Evolutionary conservation across 2,113 vertebrate genomes (phyloP).

Genomic region (Psilopsiagon aymara): DNA sequence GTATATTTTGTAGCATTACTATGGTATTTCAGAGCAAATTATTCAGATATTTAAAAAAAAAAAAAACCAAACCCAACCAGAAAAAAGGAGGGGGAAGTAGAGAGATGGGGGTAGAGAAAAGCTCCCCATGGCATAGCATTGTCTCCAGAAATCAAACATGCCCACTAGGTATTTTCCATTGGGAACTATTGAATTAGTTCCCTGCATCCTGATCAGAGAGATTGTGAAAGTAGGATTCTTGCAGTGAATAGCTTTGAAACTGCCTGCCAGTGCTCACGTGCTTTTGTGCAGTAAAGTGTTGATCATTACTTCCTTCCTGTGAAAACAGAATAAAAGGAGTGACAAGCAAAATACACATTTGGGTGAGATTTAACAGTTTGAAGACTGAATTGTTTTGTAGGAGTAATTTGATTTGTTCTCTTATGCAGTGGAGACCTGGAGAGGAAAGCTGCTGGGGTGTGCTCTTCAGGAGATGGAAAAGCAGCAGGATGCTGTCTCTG

Average conservation of each 20-base stretch:
- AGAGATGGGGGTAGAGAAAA: slow-evolving; percentile 5
- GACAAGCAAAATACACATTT: slow-evolving; percentile 38
- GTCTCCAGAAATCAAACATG: neutral
- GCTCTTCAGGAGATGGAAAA: neutral
- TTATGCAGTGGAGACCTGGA: neutral
- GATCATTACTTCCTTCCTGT: slow-evolving; percentile 70
- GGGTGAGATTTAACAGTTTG: slow-evolving; percentile 13
- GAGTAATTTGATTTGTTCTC: neutral
- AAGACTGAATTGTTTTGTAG: neutral
- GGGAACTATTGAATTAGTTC: slow-evolving; percentile 19
- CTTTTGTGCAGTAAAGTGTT: slow-evolving; percentile 57
- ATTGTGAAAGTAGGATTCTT: neutral
- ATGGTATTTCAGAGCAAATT: neutral
- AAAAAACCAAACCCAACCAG: neutral
- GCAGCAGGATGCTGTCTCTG: neutral
- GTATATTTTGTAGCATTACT: neutral
- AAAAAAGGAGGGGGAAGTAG: neutral
- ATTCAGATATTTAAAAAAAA: neutral
- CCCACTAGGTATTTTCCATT: slow-evolving; percentile 20
- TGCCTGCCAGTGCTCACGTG: neutral
- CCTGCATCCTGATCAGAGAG: slow-evolving; percentile 49
- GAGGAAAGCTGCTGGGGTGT: neutral
- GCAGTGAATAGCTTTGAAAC: slow-evolving; percentile 50
- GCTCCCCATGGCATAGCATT: slow-evolving; percentile 22
- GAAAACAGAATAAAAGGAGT: slow-evolving; percentile 32